Conservation (phyloP, 2,888 invertebrate genomes). For the Apodemia hepburni region DNA sequence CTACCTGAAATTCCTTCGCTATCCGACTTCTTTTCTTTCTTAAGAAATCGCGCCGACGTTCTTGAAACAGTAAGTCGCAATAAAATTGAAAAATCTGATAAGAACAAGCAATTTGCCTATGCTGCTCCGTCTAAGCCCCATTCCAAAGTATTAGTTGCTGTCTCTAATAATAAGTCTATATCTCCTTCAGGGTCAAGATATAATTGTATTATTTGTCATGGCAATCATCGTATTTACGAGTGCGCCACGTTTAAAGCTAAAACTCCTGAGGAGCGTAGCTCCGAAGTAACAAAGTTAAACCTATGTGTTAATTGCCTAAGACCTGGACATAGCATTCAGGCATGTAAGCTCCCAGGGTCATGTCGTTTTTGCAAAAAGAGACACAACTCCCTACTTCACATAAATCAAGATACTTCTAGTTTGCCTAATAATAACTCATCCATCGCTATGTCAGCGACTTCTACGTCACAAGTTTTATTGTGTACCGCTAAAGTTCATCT, state of each 20-base stretch:
- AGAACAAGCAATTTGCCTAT: not conserved
- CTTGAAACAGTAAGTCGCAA: slow-evolving; percentile 30
- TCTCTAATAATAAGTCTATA: slow-evolving; percentile 14
- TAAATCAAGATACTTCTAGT: not conserved
- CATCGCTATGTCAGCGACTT: not conserved
- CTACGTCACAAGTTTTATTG: not conserved
- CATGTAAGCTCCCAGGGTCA: slow-evolving; percentile 23
- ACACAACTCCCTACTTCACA: slow-evolving; percentile 18
- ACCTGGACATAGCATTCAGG: slow-evolving; percentile 24
- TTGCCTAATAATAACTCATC: not conserved
- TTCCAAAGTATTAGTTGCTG: slow-evolving; percentile 3
- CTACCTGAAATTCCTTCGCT: slow-evolving; percentile 18
- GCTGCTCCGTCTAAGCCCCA: not conserved
- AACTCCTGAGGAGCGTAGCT: slow-evolving; percentile 21
- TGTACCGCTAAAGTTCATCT: not conserved
- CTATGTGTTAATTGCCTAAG: slow-evolving; percentile 31
- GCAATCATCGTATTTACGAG: slow-evolving; percentile 29
- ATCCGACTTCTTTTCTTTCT: slow-evolving; percentile 29
- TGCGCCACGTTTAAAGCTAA: slow-evolving; percentile 20
- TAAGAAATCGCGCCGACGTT: slow-evolving; percentile 31
- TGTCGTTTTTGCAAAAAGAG: slow-evolving; percentile 25
- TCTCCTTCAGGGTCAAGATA: slow-evolving; percentile 3
- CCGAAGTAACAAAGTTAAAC: slow-evolving; percentile 21
- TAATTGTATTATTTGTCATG: slow-evolving; percentile 24
- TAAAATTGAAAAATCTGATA: slow-evolving; percentile 9